phyloP scores from a whole-genome alignment of 2,888 invertebrate genomes.

The Spatulosminthurus flaviceps region DNA sequence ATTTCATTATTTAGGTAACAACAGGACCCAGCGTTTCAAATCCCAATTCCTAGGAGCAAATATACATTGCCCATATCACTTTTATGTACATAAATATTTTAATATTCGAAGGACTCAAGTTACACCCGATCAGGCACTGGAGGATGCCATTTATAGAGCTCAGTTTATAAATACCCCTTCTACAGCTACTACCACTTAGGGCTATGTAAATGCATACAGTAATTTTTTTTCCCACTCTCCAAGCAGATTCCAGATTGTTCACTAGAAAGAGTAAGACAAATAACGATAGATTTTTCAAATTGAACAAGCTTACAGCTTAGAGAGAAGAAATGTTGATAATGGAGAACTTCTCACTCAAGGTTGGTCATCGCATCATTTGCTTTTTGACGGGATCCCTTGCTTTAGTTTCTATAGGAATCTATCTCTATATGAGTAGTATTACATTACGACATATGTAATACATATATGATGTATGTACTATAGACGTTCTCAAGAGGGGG shows the following conservation, averaged over 20 bases:
- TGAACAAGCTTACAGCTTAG: conserved; percentile 60
- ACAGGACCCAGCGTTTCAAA: not conserved
- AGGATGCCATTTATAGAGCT: conserved; percentile 23
- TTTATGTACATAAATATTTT: too few relatives aligned
- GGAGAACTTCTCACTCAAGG: conserved; percentile 50
- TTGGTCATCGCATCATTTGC: conserved; percentile 45
- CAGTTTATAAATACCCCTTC: not conserved
- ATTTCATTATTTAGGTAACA: not conserved
- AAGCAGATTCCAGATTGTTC: conserved; percentile 35
- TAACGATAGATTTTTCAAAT: conserved; percentile 63
- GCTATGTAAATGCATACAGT: conserved; percentile 35
- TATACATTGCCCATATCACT: too few relatives aligned
- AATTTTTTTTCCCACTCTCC: too few relatives aligned
- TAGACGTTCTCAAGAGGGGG: not conserved
- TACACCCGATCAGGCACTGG: not conserved
- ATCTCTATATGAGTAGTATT: not conserved
- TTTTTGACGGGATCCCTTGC: conserved; percentile 30
- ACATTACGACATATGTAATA: not conserved
- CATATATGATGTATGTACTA: not conserved
- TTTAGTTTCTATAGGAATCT: not conserved
- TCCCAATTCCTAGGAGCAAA: not conserved
- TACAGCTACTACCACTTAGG: too few relatives aligned
- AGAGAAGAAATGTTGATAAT: conserved; percentile 54
- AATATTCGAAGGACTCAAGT: not conserved
- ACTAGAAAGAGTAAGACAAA: conserved; percentile 58